Evolutionary conservation across 2,113 vertebrate species (phyloP).

Genomic region (Myrmecobius fasciatus): DNA sequence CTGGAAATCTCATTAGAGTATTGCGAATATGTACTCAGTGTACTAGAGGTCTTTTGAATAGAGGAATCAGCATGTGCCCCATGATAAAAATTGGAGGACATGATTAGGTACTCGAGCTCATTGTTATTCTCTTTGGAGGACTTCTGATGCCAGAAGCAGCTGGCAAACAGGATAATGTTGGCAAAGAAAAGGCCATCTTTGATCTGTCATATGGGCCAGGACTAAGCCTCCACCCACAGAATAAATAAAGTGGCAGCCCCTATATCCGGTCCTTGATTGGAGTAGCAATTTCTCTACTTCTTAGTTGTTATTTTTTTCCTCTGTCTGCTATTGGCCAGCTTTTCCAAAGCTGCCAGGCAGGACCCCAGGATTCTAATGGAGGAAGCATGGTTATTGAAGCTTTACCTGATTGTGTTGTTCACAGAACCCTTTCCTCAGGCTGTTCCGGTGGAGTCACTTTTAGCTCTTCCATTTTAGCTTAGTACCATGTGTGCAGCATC

Average conservation of each 20-base stretch:
- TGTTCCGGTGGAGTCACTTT: neutral
- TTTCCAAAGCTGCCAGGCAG: neutral
- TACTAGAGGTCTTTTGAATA: neutral
- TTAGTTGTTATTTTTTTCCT: neutral
- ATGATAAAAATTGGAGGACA: neutral
- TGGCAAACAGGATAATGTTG: slow-evolving; percentile 96
- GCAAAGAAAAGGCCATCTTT: slow-evolving; percentile 98
- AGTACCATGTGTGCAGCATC: neutral
- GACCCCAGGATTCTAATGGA: neutral
- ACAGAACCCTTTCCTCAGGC: neutral
- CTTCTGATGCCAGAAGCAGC: slow-evolving; percentile 98
- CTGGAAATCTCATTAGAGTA: neutral
- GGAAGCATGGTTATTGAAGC: neutral
- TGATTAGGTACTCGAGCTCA: slow-evolving; percentile 91
- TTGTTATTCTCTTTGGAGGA: slow-evolving; percentile 99
- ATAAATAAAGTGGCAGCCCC: slow-evolving; percentile 80
- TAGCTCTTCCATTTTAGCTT: neutral
- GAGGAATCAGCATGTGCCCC: neutral
- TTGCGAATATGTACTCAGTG: neutral
- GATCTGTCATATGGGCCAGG: slow-evolving; percentile 99
- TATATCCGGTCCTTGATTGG: neutral
- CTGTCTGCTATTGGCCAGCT: neutral
- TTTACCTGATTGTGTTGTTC: neutral
- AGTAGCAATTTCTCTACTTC: neutral
- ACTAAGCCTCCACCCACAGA: slow-evolving; percentile 99